Evolutionary conservation across 2,797 vertebrate species (phyloP).

Genomic region (Zonotrichia albicollis): DNA sequence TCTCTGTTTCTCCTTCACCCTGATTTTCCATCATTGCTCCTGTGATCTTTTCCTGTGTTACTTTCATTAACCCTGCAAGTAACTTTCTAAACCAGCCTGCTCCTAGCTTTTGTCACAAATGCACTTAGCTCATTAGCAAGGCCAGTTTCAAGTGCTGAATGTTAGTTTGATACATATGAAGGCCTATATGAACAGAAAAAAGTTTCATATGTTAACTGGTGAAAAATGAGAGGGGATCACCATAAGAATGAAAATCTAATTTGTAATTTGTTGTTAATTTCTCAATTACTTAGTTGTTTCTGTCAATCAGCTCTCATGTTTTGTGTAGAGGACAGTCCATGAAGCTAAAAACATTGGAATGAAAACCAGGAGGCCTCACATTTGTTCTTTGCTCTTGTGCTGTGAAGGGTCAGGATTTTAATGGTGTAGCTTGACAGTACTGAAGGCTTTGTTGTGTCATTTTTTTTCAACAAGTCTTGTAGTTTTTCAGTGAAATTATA

Average conservation of each 20-base stretch:
- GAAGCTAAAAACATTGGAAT: not conserved
- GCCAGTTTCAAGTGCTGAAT: not conserved
- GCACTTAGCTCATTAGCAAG: not conserved
- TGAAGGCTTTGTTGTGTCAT: not conserved
- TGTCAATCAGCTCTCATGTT: not conserved
- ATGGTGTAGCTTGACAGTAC: not conserved
- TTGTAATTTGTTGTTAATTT: not conserved
- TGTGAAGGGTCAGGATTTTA: not conserved
- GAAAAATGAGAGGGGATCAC: not conserved
- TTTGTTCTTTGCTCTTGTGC: not conserved
- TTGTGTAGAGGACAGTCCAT: not conserved
- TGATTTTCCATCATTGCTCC: not conserved
- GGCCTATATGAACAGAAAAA: not conserved
- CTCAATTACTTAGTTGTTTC: not conserved
- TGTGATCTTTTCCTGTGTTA: not conserved
- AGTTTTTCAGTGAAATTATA: not conserved
- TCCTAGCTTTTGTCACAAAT: not conserved
- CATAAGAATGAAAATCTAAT: not conserved
- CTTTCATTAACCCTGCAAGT: not conserved
- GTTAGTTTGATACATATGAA: not conserved
- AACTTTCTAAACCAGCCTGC: not conserved
- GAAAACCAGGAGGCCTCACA: not conserved
- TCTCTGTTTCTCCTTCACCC: not conserved
- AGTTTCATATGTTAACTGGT: accelerated
- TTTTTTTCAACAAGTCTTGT: not conserved